These are phyloP conservation scores for Clistopyga incitator DNA, from an alignment of 2,888 invertebrate species.

Conservation along the genomic window DNA sequence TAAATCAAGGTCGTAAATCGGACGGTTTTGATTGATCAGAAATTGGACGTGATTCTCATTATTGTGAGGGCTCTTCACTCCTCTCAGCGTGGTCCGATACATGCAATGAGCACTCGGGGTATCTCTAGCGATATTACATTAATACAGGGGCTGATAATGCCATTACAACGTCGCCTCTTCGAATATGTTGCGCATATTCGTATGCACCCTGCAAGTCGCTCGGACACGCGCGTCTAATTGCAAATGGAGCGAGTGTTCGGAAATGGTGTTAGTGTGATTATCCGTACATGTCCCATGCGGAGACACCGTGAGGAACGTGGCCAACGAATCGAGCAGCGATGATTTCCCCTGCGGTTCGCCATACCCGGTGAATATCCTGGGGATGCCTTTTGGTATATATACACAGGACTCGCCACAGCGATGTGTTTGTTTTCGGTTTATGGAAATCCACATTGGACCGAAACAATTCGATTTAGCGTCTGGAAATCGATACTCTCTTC, in stretches of 20 bases:
- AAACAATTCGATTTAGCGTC: constrained; percentile 61
- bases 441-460: constrained; percentile 75
- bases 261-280: constrained; percentile 25
- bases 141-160: constrained; percentile 27
- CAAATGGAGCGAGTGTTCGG: constrained; percentile 55
- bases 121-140: constrained; percentile 44
- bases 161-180: constrained; percentile 24
- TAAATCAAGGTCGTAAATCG: neutral
- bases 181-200: constrained; percentile 48
- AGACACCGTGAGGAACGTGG: constrained; percentile 57
- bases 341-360: constrained; percentile 79
- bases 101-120: constrained; percentile 41
- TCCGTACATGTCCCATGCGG: constrained; percentile 38
- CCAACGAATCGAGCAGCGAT: constrained; percentile 78
- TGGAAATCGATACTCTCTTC: constrained; percentile 54
- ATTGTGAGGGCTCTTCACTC: constrained; percentile 11
- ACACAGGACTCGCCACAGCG: constrained; percentile 28
- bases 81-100: neutral
- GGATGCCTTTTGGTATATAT: constrained; percentile 10
- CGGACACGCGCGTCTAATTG: constrained; percentile 73
- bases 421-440: constrained; percentile 79
- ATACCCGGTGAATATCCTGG: constrained; percentile 55
- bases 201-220: constrained; percentile 30
- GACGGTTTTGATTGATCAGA: constrained; percentile 21
- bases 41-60: constrained; percentile 38